Evolutionary conservation across 2,888 invertebrate species (phyloP).

Genomic region (Drosophila anceps): DNA sequence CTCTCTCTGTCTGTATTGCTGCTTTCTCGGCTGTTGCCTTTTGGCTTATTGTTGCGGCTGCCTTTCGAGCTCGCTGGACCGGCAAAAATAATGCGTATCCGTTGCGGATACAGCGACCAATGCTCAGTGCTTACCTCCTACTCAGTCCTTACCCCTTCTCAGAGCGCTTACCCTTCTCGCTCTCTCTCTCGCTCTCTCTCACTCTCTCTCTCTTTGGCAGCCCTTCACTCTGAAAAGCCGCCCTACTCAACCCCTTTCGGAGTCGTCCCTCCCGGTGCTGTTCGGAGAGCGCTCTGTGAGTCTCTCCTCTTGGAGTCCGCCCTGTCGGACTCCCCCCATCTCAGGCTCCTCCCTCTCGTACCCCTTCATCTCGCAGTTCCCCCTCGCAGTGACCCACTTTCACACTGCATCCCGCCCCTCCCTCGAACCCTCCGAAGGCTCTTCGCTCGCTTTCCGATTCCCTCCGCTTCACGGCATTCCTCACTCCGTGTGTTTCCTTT

Average conservation of each 20-base stretch:
- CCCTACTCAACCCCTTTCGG: neutral
- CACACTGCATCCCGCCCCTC: neutral
- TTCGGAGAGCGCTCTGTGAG: neutral
- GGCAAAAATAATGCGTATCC: slow-evolving; percentile 79
- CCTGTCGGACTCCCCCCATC: neutral
- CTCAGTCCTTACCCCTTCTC: neutral
- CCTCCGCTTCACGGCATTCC: neutral
- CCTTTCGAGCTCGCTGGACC: slow-evolving; percentile 57
- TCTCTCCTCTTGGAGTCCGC: neutral
- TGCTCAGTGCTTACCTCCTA: slow-evolving; percentile 3
- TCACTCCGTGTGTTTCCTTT: neutral
- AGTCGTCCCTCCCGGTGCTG: neutral
- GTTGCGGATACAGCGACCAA: slow-evolving; percentile 65
- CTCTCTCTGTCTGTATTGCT: slow-evolving; percentile 26
- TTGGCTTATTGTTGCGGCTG: slow-evolving; percentile 70
- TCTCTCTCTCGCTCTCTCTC: too few relatives aligned
- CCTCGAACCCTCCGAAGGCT: neutral
- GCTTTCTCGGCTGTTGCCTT: slow-evolving; percentile 19
- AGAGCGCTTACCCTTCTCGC: neutral
- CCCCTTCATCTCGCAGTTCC: neutral
- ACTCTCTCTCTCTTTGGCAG: neutral
- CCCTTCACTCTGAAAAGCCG: too few relatives aligned
- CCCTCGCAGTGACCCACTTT: neutral
- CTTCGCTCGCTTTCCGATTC: too few relatives aligned
- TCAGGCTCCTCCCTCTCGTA: neutral